Evolutionary conservation across 53 echinoderm and acorn worm genomes (phyloP).

Genomic region (Glandiceps talaboti): DNA sequence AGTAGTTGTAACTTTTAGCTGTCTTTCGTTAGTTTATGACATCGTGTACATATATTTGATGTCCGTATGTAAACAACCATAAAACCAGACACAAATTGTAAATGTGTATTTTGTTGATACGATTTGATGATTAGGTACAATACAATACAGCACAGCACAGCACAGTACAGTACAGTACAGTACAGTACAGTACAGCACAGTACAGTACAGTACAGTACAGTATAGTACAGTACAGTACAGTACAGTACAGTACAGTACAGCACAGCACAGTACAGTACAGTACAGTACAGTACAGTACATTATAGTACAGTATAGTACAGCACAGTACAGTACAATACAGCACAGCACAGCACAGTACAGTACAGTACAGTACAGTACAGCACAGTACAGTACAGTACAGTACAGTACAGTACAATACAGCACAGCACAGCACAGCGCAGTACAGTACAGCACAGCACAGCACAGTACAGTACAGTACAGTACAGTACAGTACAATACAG

Average conservation of each 20-base stretch:
- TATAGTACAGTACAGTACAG: background rate
- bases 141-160: background rate
- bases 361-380: background rate
- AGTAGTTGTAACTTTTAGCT: no score
- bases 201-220: background rate
- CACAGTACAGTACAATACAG: background rate
- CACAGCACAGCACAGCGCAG: background rate
- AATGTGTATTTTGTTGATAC: no score
- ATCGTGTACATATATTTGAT: no score
- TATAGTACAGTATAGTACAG: background rate
- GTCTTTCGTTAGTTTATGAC: no score
- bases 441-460: background rate
- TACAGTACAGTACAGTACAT: background rate
- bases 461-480: background rate
- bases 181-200: background rate
- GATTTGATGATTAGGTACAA: no score
- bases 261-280: conserved; percentile 1
- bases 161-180: background rate
- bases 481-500: background rate
- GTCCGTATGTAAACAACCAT: no score
- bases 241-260: background rate
- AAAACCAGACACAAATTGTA: no score
- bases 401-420: background rate
- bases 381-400: background rate
- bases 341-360: background rate